phyloP scores from a whole-genome alignment of 1,140 invertebrate genomes.

The Pseudomyrmex dendroicus region DNA sequence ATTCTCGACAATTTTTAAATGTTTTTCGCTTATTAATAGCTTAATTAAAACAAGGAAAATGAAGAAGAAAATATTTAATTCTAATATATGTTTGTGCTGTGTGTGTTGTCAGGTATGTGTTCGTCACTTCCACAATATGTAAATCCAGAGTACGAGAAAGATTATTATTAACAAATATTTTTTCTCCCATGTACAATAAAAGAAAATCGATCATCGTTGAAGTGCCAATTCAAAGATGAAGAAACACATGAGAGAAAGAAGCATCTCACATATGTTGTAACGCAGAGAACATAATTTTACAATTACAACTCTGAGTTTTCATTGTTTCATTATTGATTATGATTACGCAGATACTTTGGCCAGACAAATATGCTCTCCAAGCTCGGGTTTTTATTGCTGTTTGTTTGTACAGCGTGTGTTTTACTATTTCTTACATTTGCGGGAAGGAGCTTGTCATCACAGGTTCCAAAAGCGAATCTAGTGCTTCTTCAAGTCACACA shows the following conservation, averaged over 20 bases:
- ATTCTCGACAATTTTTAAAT: too few relatives aligned
- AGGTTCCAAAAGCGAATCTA: not conserved
- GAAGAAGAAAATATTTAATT: too few relatives aligned
- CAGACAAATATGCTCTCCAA: conserved; percentile 26
- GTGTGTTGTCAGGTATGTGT: not conserved
- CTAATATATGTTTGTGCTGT: too few relatives aligned
- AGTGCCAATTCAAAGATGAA: not conserved
- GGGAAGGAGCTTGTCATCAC: not conserved
- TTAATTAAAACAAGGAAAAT: too few relatives aligned
- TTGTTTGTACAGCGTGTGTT: conserved; percentile 22
- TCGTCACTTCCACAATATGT: not conserved
- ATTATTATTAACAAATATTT: conserved; percentile 14
- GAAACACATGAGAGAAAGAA: not conserved
- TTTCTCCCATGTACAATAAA: not conserved
- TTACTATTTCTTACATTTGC: conserved; percentile 13
- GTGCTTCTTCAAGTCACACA: not conserved
- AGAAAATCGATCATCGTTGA: not conserved
- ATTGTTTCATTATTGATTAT: not conserved
- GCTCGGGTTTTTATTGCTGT: conserved; percentile 11
- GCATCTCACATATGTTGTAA: not conserved
- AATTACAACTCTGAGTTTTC: not conserved
- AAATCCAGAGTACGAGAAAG: not conserved
- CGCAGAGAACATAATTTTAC: not conserved
- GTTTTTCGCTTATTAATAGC: too few relatives aligned
- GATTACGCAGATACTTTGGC: not conserved